Evolutionary conservation across 1,140 invertebrate species (phyloP), one percentile per base, ranked within the genome.

Genomic region (Andrena cerasifolii): DNA sequence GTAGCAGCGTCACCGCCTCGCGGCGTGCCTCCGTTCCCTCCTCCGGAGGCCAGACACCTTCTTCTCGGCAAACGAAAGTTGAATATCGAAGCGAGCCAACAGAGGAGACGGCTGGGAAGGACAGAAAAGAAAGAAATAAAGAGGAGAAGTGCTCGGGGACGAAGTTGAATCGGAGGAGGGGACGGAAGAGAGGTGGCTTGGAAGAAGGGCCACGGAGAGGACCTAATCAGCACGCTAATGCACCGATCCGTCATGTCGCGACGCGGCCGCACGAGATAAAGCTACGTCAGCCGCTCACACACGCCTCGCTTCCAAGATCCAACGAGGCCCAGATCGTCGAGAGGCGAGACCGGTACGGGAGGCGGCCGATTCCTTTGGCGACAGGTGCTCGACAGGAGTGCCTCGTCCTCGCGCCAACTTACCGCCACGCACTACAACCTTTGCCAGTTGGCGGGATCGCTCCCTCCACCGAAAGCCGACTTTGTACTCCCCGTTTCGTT

Each of bases 141-240:
- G n/a, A 3, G 28, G 24, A 18, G 28, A 5, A 8, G 16, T 51
- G 24, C 36, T 21, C 47, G 40, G 26, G 36, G 45, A 45, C 26
- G 59, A n/a, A 47, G 56, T 12, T n/a, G 45, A 58, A 24, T 56
- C 72, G 66, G 66, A 36, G 47, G 51, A 16, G 33, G 16, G 26
- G 31, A 51, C 14, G 43, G 45, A 63, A 28, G n/a, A 31, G 14
- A 21, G 40, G 26, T 12, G 58, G 54, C 45, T 36, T 36, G 67
- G 16, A 33, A 18, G 67, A 72, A 56, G 79, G 21, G 28, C 66
- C 72, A 66, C 61, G 63, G 53, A 70, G 83, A 72, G 78, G 74
- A 78, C 81, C 85, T 90, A 90, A 89, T 91, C 90, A 86, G 62
- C 78, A 45, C 78, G 82, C 86, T 90, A 90, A 91, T 91, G 89